Conservation (phyloP, 2,113 vertebrate genomes). For the Phaethornis superciliosus region DNA sequence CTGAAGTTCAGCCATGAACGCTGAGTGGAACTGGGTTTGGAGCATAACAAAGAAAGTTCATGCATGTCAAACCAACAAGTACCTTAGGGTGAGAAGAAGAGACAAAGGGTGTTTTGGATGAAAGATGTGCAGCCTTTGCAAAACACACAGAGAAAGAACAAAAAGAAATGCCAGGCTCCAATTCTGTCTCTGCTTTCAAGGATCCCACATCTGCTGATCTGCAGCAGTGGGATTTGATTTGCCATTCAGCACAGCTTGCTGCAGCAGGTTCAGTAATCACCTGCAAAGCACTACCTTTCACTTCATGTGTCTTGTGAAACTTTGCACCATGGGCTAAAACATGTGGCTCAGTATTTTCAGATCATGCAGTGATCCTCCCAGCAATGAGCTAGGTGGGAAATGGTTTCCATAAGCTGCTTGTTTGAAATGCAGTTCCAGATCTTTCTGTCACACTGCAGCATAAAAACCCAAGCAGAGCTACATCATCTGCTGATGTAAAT, state of each 20-base stretch:
- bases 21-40: background rate
- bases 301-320: background rate
- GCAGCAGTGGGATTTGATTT: background rate
- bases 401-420: background rate
- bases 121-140: accelerated
- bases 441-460: background rate
- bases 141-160: background rate
- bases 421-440: background rate
- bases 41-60: accelerated
- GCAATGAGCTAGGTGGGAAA: accelerated
- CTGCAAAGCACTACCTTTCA: background rate
- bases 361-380: accelerated
- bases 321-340: background rate
- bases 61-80: background rate
- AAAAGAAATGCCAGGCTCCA: background rate
- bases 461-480: background rate
- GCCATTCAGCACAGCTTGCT: background rate
- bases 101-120: background rate
- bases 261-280: background rate
- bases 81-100: background rate
- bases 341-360: background rate
- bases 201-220: background rate
- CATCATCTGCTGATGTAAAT: background rate
- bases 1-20: background rate
- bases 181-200: background rate